Evolutionary conservation across 2,797 vertebrate species (phyloP).

Genomic region (Phoxinus dragarum): DNA sequence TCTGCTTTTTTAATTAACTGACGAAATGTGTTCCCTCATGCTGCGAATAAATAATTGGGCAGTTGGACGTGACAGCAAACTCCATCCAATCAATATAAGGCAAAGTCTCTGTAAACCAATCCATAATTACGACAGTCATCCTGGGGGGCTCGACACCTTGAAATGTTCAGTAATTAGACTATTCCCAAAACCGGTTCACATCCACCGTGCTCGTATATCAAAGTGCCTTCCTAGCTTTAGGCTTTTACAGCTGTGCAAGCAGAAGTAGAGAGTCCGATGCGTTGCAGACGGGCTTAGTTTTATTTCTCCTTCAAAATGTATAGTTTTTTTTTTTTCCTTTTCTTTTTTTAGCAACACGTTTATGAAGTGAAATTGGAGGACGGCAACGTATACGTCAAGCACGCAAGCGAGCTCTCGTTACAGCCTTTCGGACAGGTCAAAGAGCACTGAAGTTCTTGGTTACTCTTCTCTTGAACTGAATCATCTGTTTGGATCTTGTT

Average conservation of each 20-base stretch:
- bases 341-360: slow-evolving; percentile 75
- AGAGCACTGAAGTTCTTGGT: slow-evolving; percentile 62
- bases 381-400: slow-evolving; percentile 75
- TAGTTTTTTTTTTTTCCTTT: slow-evolving; percentile 16
- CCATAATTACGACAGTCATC: slow-evolving; percentile 18
- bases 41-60: slow-evolving; percentile 12
- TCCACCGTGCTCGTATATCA: slow-evolving; percentile 10
- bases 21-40: slow-evolving; percentile 12
- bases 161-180: slow-evolving; percentile 26
- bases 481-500: neutral
- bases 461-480: neutral
- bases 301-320: slow-evolving; percentile 31
- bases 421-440: slow-evolving; percentile 65
- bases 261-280: neutral
- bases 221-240: neutral
- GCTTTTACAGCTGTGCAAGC: slow-evolving; percentile 38
- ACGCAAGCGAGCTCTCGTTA: slow-evolving; percentile 70
- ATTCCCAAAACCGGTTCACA: slow-evolving; percentile 5
- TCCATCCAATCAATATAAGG: slow-evolving; percentile 20
- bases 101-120: slow-evolving; percentile 15
- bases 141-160: slow-evolving; percentile 12
- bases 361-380: slow-evolving; percentile 78
- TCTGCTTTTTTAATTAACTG: slow-evolving; percentile 39
- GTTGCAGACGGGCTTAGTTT: slow-evolving; percentile 5
- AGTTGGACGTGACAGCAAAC: neutral